Evolutionary conservation across 2,888 invertebrate species (phyloP), one percentile per base, ranked within the genome.

Genomic region (Tetramorium bicarinatum): DNA sequence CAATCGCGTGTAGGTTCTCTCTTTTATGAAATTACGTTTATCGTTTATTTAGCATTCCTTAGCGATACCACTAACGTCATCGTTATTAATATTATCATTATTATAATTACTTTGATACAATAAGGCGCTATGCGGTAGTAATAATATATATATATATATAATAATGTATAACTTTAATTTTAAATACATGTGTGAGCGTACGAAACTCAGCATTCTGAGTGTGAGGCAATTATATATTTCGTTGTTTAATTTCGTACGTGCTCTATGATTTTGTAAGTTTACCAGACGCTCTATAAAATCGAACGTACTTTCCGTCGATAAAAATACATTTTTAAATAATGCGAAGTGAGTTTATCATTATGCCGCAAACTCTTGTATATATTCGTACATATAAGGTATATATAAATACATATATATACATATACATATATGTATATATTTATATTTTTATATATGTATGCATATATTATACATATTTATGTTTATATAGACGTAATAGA

Each of bases 151-250:
- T 25, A 25, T 25, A 62, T 44, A 44, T 44, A 44, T 49, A 49
- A 89, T 93, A 92, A 91, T 90, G 90, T 76, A 29, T 93, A 93
- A 94, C 91, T 93, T 93, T 94, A 94, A 93, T 94, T 66, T 66
- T 87, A 86, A 94, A 94, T 94, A 94, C 93, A 93, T 92, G 4
- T 34, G 29, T 34, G 91, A 91, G 91, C 92, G 74, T 86, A 87
- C 82, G 82, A 85, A 71, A 67, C 86, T 72, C 83, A 87, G 82
- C 86, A 79, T 79, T 52, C 83, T 86, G 25, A 54, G 80, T 38
- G 52, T 77, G 38, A 52, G 61, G 59, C 69, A 62, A 81, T 49
- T 56, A 72, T 54, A 38, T 71, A 56, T 71, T 72, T 59, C 49
- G 61, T 74, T 44, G 44, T 80, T 49, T 47, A 72, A 80, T 61